Evolutionary conservation across 37 sponge, comb jelly and placozoan species (phyloP).

Genomic region (Theonella swinhoei): DNA sequence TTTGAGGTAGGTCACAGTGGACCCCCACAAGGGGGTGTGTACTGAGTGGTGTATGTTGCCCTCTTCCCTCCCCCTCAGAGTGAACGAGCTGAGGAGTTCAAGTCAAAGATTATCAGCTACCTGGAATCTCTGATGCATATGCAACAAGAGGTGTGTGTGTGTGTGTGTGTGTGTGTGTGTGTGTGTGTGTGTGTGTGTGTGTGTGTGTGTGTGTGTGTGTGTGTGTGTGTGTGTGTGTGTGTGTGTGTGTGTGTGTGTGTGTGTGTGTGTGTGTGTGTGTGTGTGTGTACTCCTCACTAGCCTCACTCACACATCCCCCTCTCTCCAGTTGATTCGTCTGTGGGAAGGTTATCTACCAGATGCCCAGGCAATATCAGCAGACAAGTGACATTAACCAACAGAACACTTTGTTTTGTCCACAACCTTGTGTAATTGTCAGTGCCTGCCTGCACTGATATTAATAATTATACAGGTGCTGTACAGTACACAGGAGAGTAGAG

Average conservation of each 20-base stretch:
- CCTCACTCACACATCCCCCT: background rate
- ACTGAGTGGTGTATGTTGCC: background rate
- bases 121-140: constrained; percentile 77
- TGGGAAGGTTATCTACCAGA: constrained; percentile 90
- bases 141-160: constrained; percentile 78
- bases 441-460: too few species aligned
- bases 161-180: background rate
- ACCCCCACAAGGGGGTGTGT: background rate
- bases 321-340: constrained; percentile 56
- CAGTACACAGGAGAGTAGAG: too few species aligned
- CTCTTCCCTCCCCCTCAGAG: constrained; percentile 12
- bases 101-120: constrained; percentile 66
- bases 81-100: constrained; percentile 70
- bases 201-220: too few species aligned
- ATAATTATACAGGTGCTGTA: too few species aligned
- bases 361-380: constrained; percentile 62
- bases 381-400: background rate
- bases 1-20: constrained; percentile 69
- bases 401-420: background rate
- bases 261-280: too few species aligned
- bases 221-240: too few species aligned
- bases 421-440: too few species aligned
- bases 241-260: too few species aligned
- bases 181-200: background rate
- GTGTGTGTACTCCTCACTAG: background rate